Base-by-base conservation (phyloP, 2,113 vertebrate species). In the Trinectes maculatus region DNA sequence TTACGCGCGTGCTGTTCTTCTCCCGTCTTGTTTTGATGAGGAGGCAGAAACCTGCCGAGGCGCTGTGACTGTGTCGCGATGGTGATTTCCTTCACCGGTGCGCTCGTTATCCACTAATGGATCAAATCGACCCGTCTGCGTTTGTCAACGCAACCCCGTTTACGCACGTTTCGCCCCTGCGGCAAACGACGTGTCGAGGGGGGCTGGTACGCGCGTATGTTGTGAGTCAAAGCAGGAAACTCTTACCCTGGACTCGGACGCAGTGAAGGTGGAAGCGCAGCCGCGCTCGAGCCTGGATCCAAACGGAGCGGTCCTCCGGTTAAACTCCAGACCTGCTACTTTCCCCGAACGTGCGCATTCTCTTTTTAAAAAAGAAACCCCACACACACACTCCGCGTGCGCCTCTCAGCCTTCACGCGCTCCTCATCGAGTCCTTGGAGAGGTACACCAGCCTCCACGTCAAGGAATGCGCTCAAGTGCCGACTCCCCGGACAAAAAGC, bases 391-490 rank as follows among this genome's bases (percentile, higher is more conserved):
- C 36, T 51, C 47, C 59, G 15, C 31, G 25, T 40, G 47, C 25
- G 15, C 37, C 18, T 42, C 18, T 29, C 15, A 52, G 55, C 74
- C 60, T 40, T 19, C n/a, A 1, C 19, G 66, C 64, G 31, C 54
- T 60, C 51, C 48, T 78, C 80, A 67, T 79, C 67, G 78, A 79
- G 73, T 73, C 72, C 72, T 74, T 22, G 61, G 84, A 83, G 84
- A 84, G 73, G 62, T 53, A 62, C 72, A 39, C 47, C 63, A 58
- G 69, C 83, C 69, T 87, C 82, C 85, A 79, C 59, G 84, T 85
- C 73, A 77, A 84, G 87, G 84, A 89, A 91, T 86, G 84, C 79
- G 82, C 80, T 83, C 73, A 43, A 85, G 82, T 74, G 74, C 77
- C 8, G 69, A 79, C 69, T 84, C 69, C 70, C 40, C 29, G 63